phyloP scores from a whole-genome alignment of 1,140 invertebrate species.

The Musca domestica region DNA sequence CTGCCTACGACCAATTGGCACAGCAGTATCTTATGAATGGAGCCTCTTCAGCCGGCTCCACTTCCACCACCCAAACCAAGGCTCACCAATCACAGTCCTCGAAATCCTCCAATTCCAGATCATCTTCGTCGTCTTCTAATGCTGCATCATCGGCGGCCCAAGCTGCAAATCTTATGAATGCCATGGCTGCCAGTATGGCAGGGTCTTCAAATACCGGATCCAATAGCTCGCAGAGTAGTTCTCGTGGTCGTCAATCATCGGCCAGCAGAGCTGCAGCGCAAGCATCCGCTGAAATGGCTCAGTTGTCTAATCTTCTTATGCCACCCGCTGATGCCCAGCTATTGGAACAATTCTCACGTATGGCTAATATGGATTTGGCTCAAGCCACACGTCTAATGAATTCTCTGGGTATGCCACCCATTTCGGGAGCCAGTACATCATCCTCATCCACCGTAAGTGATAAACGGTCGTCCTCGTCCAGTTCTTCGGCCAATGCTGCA shows the following conservation, averaged over 20 bases:
- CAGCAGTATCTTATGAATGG: slow-evolving; percentile 74
- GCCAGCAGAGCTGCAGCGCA: slow-evolving; percentile 33
- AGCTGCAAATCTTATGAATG: slow-evolving; percentile 48
- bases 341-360: slow-evolving; percentile 50
- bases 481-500: slow-evolving; percentile 37
- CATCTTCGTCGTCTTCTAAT: slow-evolving; percentile 20
- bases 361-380: slow-evolving; percentile 51
- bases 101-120: slow-evolving; percentile 39
- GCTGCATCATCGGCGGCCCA: slow-evolving; percentile 31
- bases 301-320: slow-evolving; percentile 50
- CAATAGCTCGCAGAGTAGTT: slow-evolving; percentile 33
- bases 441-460: slow-evolving; percentile 33
- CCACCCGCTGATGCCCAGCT: slow-evolving; percentile 52
- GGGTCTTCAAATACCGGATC: slow-evolving; percentile 22
- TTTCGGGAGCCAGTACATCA: slow-evolving; percentile 33
- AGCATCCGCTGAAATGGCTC: slow-evolving; percentile 47
- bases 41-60: slow-evolving; percentile 55
- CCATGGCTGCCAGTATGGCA: slow-evolving; percentile 40
- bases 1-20: slow-evolving; percentile 78
- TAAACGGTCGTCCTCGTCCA: slow-evolving; percentile 34
- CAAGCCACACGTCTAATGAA: slow-evolving; percentile 49
- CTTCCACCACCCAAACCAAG: slow-evolving; percentile 55
- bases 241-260: slow-evolving; percentile 41
- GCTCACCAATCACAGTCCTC: slow-evolving; percentile 50
- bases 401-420: slow-evolving; percentile 42